A percentile compares a stretch with the other conserved stretches of the same genome.
Conservation (phyloP, 2,113 vertebrate species). For the Megaceryle torquata region DNA sequence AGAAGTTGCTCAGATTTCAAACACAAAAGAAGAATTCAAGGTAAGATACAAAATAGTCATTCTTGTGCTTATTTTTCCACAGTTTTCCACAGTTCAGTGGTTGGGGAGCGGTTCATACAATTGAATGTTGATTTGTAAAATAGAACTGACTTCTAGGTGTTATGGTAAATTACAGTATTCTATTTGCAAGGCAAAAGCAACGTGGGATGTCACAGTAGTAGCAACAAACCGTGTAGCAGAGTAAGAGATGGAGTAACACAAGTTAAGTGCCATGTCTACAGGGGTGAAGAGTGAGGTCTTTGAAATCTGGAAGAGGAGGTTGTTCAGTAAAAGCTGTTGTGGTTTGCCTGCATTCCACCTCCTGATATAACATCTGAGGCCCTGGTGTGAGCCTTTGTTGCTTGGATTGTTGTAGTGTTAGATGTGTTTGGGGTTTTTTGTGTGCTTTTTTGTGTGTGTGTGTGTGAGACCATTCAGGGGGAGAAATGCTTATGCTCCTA, state of each 20-base stretch:
- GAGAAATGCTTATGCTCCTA: background rate
- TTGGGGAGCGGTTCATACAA: background rate
- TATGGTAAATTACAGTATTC: background rate
- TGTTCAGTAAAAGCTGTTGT: background rate
- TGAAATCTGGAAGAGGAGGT: background rate
- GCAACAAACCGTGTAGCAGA: background rate
- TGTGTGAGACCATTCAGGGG: no score
- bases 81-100: background rate
- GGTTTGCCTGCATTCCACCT: background rate
- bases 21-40: slow-evolving; percentile 77
- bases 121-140: background rate
- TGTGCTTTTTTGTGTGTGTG: background rate
- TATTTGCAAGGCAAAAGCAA: background rate
- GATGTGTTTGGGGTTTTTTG: background rate
- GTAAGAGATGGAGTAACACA: background rate
- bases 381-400: background rate
- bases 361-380: background rate
- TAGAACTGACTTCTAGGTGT: background rate
- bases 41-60: slow-evolving; percentile 17
- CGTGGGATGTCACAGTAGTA: background rate
- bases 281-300: background rate
- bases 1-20: slow-evolving; percentile 64
- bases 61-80: background rate
- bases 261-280: background rate
- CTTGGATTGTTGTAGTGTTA: background rate